Base-by-base conservation (phyloP, 1,140 invertebrate genomes). In the Atta texana region DNA sequence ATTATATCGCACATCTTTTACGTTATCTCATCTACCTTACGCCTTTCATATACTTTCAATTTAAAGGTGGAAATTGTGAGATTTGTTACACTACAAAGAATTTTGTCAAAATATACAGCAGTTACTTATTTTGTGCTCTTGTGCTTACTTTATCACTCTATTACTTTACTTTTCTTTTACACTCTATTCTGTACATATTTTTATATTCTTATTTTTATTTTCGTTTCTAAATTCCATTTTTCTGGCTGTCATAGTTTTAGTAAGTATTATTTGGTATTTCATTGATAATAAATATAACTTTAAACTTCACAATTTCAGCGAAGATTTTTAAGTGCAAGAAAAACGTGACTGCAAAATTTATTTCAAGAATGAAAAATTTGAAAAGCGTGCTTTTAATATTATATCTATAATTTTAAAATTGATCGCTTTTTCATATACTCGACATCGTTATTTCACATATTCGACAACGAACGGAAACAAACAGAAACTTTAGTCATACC, bases 401-500 rank as follows among this genome's bases (percentile, higher is more conserved):
- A 39, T 44, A 44, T 44, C 39, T 12, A 44, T 6, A 21, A 10
- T 21, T 21, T 14, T 31, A 7, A 71, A 39, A 14, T 28, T 18
- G 12, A 55, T 21, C 49, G 1, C 63, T 34, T 18, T 61, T 21
- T 72, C 18, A 21, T 24, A 34, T 74, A 59, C 24, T 55, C 55
- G 24, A 74, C 34, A n/a, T 31, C 31, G 31, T 31, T 31, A 24
- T 72, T n/a, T 72, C 18, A 16, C 39, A 61, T 74, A 57, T 61
- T 55, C 53, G 24, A 84, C 21, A 10, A 34, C 28, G 49, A 68
- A 59, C 16, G 34, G 31, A 49, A 74, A 72, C 39, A 21, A 74
- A 72, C 39, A 21, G 55, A 51, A 61, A 63, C 53, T 74, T 84
- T 49, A 82, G 55, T 84, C 80, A 75, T 75, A 63, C 75, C 74